Evolutionary conservation across 1,140 invertebrate species (phyloP).

Genomic region (Chymomyza costata): DNA sequence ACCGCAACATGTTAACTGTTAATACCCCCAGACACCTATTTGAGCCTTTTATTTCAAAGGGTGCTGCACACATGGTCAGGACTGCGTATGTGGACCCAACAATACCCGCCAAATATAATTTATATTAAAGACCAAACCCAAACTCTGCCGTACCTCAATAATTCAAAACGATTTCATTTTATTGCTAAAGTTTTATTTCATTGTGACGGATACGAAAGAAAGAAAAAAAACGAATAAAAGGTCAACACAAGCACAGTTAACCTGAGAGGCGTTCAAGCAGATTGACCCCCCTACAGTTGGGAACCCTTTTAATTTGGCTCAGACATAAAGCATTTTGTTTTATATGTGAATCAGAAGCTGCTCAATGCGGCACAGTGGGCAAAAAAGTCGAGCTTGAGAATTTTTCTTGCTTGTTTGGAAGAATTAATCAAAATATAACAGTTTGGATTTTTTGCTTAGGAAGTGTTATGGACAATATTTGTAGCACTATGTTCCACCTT

Average conservation of each 20-base stretch:
- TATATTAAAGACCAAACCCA: slow-evolving; percentile 53
- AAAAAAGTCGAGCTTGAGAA: too few species aligned
- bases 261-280: slow-evolving; percentile 43
- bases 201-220: slow-evolving; percentile 31
- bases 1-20: slow-evolving; percentile 70
- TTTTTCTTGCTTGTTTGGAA: too few species aligned
- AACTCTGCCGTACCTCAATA: slow-evolving; percentile 59
- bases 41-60: slow-evolving; percentile 30
- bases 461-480: too few species aligned
- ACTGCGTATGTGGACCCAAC: slow-evolving; percentile 29
- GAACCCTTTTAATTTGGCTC: slow-evolving; percentile 46
- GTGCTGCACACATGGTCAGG: slow-evolving; percentile 11
- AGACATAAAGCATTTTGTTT: slow-evolving; percentile 33
- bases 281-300: slow-evolving; percentile 41
- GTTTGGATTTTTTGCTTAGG: too few species aligned
- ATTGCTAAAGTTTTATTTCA: slow-evolving; percentile 50
- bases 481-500: too few species aligned
- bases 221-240: too few species aligned
- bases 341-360: slow-evolving; percentile 1
- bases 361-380: too few species aligned
- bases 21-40: slow-evolving; percentile 69
- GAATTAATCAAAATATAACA: too few species aligned
- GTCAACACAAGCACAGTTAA: slow-evolving; percentile 54
- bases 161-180: slow-evolving; percentile 70
- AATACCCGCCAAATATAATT: slow-evolving; percentile 65